These are phyloP conservation scores for Myiotriccus ornatus DNA, from an alignment of 2,797 vertebrate species.

Conservation along the genomic window DNA sequence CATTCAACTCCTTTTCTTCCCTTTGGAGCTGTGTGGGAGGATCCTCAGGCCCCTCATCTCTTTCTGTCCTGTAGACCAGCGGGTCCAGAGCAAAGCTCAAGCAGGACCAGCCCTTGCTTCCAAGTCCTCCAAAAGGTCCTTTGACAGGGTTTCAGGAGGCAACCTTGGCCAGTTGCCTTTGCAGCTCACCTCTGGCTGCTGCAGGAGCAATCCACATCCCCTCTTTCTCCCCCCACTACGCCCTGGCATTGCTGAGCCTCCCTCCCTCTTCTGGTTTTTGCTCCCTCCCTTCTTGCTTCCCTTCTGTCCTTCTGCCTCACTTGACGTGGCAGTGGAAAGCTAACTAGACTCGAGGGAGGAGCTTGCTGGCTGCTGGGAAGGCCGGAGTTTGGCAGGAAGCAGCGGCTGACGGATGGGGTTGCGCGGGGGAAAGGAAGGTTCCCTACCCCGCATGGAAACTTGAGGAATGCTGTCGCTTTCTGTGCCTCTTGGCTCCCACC, in stretches of 20 bases:
- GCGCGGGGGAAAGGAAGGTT: conserved; percentile 62
- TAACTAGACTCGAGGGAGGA: conserved; percentile 81
- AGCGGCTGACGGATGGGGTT: conserved; percentile 78
- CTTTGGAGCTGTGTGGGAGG: not conserved
- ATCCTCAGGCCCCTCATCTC: conserved; percentile 39
- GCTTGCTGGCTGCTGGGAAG: conserved; percentile 81
- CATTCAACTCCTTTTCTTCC: conserved; percentile 29
- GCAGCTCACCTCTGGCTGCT: conserved; percentile 53
- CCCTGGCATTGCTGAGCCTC: conserved; percentile 63
- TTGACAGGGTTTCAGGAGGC: conserved; percentile 14
- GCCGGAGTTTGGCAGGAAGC: conserved; percentile 94
- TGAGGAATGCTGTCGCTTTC: conserved; percentile 86
- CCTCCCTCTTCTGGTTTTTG: conserved; percentile 62
- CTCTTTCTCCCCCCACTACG: conserved; percentile 31
- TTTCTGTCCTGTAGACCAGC: not conserved
- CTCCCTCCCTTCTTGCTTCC: conserved; percentile 71
- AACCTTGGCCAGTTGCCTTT: conserved; percentile 57
- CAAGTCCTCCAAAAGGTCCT: conserved; percentile 17
- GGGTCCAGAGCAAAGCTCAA: not conserved
- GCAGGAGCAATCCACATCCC: conserved; percentile 32
- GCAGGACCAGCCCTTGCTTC: not conserved
- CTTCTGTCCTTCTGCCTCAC: conserved; percentile 80
- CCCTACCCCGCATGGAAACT: conserved; percentile 61
- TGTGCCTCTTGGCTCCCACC: conserved; percentile 81
- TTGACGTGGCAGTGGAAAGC: conserved; percentile 92